phyloP scores from a whole-genome alignment of 2,888 invertebrate species.

The Callinectes sapidus region DNA sequence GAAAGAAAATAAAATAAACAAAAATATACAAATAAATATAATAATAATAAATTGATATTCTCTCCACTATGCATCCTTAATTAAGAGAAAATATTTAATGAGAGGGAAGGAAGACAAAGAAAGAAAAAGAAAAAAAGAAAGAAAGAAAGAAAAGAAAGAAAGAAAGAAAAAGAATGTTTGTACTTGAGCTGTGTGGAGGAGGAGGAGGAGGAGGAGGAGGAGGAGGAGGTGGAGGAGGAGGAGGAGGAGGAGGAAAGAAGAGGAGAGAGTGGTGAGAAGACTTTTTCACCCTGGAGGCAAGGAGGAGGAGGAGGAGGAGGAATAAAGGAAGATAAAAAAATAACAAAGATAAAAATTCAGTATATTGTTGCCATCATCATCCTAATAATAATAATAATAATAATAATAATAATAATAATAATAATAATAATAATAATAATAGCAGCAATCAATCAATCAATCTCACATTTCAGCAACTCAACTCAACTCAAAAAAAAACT shows the following conservation, averaged over 20 bases:
- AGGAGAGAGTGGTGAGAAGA: background rate
- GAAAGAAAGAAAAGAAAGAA: background rate
- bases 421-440: background rate
- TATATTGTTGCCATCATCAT: background rate
- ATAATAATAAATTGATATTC: no score
- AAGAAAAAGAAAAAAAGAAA: background rate
- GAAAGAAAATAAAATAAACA: no score
- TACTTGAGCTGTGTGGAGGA: background rate
- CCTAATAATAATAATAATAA: slow-evolving; percentile 36
- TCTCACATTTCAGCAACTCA: no score
- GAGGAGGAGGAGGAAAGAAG: background rate
- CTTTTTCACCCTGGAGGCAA: background rate
- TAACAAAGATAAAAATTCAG: background rate
- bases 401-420: slow-evolving; percentile 11
- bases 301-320: background rate
- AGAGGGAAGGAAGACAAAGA: no score
- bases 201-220: background rate
- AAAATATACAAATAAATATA: no score
- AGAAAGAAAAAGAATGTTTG: background rate
- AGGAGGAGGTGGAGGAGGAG: background rate
- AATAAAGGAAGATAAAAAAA: background rate
- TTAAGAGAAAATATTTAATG: no score
- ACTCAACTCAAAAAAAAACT: no score
- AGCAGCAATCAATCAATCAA: background rate
- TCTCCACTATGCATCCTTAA: no score